Evolutionary conservation across 2,888 invertebrate species (phyloP), one percentile per base, ranked within the genome.

Genomic region (Drosophila yooni): DNA sequence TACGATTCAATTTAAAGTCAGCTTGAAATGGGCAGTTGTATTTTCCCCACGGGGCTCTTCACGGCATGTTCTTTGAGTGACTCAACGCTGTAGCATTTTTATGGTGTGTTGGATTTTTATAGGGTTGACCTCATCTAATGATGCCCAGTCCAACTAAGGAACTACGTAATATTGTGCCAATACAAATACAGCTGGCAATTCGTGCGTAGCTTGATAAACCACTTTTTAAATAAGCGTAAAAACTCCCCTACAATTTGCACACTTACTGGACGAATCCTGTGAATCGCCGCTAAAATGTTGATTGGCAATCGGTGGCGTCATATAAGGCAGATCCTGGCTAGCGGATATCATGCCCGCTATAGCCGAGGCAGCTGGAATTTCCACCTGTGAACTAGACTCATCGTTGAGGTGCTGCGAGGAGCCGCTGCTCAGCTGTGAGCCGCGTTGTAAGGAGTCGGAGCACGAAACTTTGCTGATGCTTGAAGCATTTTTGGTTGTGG

Each of bases 251-350:
- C 7, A 6, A 27, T 7, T 27, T 18, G 7, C 8, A 7, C 34
- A 93, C 94, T 94, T 93, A 97, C 97, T 97, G 67, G 96, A 95
- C 2, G 97, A 97, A 93, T 97, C 98, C 82, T 97, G 97, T 4
- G 98, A 98, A 93, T 98, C 98, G 0, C 98, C 98, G 91, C 97
- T 98, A 91, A 98, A 98, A 92, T 98, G 96, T 54, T 94, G 94
- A 92, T 92, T 94, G 25, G 95, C 88, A 91, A 97, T 93, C 80
- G 96, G 97, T 57, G 97, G 97, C 13, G 97, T 97, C 95, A 97
- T 97, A 92, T 97, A 97, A 1, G 97, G 97, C 90, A 97, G 94
- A 92, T 97, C 97, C 92, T 97, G 97, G 92, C 96, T 97, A 46
- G 97, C 97, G 43, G 97, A 96, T 79, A 97, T 94, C 90, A 96